Conservation (phyloP, 1,140 invertebrate genomes). For the Maconellicoccus hirsutus region DNA sequence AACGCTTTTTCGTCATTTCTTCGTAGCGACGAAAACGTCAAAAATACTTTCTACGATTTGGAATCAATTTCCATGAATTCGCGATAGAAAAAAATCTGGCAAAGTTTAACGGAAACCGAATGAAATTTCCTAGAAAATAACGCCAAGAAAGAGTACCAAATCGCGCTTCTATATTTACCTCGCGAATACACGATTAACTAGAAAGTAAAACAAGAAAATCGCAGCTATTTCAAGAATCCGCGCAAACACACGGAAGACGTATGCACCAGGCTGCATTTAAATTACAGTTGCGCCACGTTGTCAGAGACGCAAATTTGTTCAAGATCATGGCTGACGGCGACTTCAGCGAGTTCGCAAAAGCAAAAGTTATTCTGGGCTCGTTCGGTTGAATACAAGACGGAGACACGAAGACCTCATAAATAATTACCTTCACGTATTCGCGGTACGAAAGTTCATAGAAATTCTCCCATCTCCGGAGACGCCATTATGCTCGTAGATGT, state of each 20-base stretch:
- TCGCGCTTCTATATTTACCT: too few relatives aligned
- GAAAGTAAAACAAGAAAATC: background rate
- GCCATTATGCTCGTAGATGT: background rate
- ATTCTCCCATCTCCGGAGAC: background rate
- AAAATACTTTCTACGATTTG: too few relatives aligned
- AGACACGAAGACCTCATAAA: background rate
- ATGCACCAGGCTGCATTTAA: background rate
- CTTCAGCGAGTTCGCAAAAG: background rate
- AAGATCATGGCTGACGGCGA: background rate
- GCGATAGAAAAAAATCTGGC: too few relatives aligned
- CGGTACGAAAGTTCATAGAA: background rate
- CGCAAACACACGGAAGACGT: background rate
- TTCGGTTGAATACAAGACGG: too few relatives aligned
- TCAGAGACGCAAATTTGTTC: background rate
- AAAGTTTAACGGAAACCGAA: too few relatives aligned
- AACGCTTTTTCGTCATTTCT: too few relatives aligned
- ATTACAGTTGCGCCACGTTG: too few relatives aligned
- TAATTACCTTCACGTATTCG: constrained; percentile 9
- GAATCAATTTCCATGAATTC: too few relatives aligned
- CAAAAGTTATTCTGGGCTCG: background rate
- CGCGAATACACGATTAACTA: background rate
- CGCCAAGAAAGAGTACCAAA: too few relatives aligned
- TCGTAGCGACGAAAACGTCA: too few relatives aligned
- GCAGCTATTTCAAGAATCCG: background rate
- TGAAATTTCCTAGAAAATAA: too few relatives aligned